Conservation (phyloP, 2,888 invertebrate genomes). For the Neocrepidodera transversa region DNA sequence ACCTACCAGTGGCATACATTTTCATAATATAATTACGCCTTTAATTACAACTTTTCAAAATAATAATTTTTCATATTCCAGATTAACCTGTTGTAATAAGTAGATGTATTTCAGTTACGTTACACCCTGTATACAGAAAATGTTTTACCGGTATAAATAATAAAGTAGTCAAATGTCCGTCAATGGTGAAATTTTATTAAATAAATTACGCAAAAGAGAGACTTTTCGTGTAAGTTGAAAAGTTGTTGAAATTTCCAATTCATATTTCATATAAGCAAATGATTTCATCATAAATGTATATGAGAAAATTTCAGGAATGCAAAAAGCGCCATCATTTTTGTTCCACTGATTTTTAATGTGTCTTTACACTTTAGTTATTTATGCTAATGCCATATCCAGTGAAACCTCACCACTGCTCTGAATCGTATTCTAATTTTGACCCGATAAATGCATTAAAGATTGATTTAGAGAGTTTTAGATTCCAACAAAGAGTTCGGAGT, state of each 20-base stretch:
- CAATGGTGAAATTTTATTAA: too few species aligned
- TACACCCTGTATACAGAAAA: too few species aligned
- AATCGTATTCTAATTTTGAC: slow-evolving; percentile 8
- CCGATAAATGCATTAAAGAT: not conserved
- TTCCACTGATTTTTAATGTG: not conserved
- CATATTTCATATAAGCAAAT: not conserved
- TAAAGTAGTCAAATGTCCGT: too few species aligned
- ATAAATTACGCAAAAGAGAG: too few species aligned
- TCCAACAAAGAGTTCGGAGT: not conserved
- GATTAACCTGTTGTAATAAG: too few species aligned
- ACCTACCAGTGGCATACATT: too few species aligned
- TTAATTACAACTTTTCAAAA: too few species aligned
- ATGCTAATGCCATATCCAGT: not conserved
- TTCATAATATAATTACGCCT: too few species aligned
- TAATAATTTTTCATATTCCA: too few species aligned
- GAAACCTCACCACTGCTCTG: not conserved
- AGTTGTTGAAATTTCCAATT: not conserved
- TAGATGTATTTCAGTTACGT: too few species aligned
- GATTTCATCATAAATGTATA: not conserved
- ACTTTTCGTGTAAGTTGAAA: not conserved
- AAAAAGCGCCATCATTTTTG: not conserved
- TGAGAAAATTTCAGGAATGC: not conserved
- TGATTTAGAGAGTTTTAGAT: slow-evolving; percentile 6
- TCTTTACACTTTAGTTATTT: not conserved
- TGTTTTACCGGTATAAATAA: too few species aligned